These are phyloP conservation scores for Strigamia crassipes DNA, from an alignment of 2,888 invertebrate genomes.

Conservation along the genomic window DNA sequence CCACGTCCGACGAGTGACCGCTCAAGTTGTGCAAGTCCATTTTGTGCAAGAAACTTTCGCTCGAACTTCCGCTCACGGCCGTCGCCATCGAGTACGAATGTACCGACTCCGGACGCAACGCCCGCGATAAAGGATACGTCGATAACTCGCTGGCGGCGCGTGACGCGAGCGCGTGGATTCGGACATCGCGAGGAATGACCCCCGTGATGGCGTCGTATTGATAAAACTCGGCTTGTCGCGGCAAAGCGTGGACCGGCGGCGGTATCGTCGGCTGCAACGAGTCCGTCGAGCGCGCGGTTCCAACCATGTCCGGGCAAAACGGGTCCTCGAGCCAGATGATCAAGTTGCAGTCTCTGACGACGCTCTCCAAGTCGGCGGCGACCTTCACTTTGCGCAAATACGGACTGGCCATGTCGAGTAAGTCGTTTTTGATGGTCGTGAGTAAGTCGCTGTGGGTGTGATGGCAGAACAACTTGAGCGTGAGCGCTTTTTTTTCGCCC, in stretches of 20 bases:
- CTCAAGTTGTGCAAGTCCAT: neutral
- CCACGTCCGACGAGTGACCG: neutral
- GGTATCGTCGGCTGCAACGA: neutral
- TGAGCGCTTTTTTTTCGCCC: neutral
- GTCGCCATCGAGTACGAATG: neutral
- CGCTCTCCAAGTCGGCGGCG: neutral
- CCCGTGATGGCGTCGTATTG: neutral
- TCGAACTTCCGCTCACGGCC: neutral
- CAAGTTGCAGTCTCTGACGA: neutral
- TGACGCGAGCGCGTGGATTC: neutral
- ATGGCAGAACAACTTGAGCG: slow-evolving; percentile 10
- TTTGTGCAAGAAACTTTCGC: neutral
- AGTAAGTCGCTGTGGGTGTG: neutral
- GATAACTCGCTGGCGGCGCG: neutral
- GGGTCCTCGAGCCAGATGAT: slow-evolving; percentile 29
- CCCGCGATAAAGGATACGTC: neutral
- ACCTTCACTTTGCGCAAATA: neutral
- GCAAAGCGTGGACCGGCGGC: neutral
- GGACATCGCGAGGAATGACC: neutral
- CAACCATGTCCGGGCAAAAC: too few species aligned
- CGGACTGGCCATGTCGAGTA: slow-evolving; percentile 32
- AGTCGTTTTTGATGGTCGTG: neutral
- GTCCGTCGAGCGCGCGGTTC: neutral
- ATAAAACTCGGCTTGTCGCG: neutral
- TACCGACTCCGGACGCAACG: neutral